Base-by-base conservation (phyloP, 2,888 invertebrate genomes). In the Leptopilina syphax region DNA sequence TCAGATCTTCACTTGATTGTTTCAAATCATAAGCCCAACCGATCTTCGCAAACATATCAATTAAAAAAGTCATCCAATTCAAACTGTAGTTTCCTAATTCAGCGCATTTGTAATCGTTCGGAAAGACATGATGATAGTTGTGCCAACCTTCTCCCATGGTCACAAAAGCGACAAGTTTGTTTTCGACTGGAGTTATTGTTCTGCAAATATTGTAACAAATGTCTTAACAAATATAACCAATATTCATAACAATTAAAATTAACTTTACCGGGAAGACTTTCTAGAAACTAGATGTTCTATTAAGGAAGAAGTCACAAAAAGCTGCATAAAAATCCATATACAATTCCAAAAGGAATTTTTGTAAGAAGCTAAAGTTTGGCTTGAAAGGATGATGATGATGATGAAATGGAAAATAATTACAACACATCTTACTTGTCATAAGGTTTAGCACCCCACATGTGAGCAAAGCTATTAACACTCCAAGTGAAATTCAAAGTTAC, bases 81-180 rank as follows among this genome's bases (percentile, higher is more conserved):
- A 85, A 65, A 83, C 94, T 90, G 86, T 88, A 91, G 60, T 91
- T 87, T 13, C 96, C 96, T n/a, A 97, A 93, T 91, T 98, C 98
- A 6, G 97, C 95, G 44, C 98, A 96, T 88, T 97, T 96, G 94
- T 98, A 98, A 91, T 98, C 98, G 96, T 97, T 97, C 0, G 98
- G 98, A 92, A 98, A 98, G 0, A 96, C 96, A 92, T 98, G 98
- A 91, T 98, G 98, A 92, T 97, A 98, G 87, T 94, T 94, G 88
- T 94, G 94, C 91, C 93, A 94, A 7, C 94, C 94, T 85, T 92
- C 92, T 3, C 92, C 92, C 79, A 87, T 68, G 1, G 90, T 84
- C 0, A 86, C 1, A 1, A 93, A 92, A 81, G 87, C 78, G 3
- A 89, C 88, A 1, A 76, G 2, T 9, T 34, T 54, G 79, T 88